Conservation (phyloP, 2,797 vertebrate species). For the Molossus molossus region DNA sequence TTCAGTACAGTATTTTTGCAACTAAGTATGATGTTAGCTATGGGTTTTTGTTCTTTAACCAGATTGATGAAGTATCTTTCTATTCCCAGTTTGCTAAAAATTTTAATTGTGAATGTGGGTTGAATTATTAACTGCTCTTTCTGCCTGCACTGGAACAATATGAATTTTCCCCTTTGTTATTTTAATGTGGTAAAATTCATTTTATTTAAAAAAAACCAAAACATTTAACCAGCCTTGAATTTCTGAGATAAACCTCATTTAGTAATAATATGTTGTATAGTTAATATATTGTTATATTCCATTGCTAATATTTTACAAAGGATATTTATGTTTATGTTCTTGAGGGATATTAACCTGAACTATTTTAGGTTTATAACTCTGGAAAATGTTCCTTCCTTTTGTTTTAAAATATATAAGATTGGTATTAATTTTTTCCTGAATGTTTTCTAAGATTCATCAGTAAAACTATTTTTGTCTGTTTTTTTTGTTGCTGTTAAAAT, state of each 20-base stretch:
- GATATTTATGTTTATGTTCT: background rate
- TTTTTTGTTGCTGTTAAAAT: background rate
- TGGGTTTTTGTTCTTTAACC: background rate
- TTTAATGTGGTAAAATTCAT: background rate
- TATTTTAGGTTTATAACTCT: background rate
- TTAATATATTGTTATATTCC: background rate
- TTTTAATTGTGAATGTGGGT: background rate
- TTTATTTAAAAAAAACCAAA: background rate
- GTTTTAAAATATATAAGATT: background rate
- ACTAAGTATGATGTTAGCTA: background rate
- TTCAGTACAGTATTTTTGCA: conserved; percentile 8
- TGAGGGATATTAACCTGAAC: background rate
- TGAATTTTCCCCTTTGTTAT: background rate
- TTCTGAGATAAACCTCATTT: background rate
- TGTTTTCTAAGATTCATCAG: background rate
- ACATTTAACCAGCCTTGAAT: background rate
- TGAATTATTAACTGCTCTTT: conserved; percentile 3
- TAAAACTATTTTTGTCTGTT: background rate
- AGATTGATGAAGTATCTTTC: background rate
- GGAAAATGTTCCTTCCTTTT: background rate
- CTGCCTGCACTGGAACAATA: background rate
- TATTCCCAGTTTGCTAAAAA: background rate
- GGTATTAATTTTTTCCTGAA: background rate
- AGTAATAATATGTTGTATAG: background rate
- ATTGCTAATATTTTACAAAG: background rate